Conservation (phyloP, 1,140 invertebrate species). For the Cotesia glomerata region DNA sequence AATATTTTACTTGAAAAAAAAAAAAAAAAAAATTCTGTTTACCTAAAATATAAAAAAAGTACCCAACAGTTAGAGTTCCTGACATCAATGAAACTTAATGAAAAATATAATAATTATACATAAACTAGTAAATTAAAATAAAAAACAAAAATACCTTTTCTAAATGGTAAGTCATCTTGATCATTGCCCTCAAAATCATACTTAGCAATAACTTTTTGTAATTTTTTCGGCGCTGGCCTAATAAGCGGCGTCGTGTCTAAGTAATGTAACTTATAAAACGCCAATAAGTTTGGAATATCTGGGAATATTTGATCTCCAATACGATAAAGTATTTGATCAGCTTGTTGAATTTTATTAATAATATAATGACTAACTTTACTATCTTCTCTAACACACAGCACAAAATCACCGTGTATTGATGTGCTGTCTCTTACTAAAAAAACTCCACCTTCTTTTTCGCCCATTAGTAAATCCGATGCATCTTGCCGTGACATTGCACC, state of each 20-base stretch:
- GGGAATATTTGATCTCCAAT: conserved; percentile 95
- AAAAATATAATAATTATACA: no score
- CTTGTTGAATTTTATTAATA: conserved; percentile 89
- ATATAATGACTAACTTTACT: conserved; percentile 98
- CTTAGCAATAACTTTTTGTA: conserved; percentile 88
- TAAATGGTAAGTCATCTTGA: conserved; percentile 94
- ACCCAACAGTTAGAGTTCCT: no score
- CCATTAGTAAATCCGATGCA: conserved; percentile 90
- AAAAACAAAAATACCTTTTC: conserved; percentile 65
- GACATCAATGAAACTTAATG: no score
- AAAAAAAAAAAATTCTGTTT: no score
- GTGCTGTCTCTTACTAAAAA: conserved; percentile 94
- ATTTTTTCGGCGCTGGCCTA: conserved; percentile 78
- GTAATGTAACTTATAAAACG: conserved; percentile 96
- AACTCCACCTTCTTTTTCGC: conserved; percentile 89
- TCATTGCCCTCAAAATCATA: conserved; percentile 95
- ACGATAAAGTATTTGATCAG: conserved; percentile 78
- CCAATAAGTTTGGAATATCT: conserved; percentile 87
- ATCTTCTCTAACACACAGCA: conserved; percentile 94
- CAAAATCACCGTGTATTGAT: conserved; percentile 91
- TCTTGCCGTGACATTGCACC: conserved; percentile 89
- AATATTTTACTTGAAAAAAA: no score
- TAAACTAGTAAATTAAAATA: no score
- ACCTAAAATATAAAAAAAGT: no score
- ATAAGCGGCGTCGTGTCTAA: conserved; percentile 94